phyloP scores from a whole-genome alignment of 2,113 vertebrate genomes.

The Tichodroma muraria region DNA sequence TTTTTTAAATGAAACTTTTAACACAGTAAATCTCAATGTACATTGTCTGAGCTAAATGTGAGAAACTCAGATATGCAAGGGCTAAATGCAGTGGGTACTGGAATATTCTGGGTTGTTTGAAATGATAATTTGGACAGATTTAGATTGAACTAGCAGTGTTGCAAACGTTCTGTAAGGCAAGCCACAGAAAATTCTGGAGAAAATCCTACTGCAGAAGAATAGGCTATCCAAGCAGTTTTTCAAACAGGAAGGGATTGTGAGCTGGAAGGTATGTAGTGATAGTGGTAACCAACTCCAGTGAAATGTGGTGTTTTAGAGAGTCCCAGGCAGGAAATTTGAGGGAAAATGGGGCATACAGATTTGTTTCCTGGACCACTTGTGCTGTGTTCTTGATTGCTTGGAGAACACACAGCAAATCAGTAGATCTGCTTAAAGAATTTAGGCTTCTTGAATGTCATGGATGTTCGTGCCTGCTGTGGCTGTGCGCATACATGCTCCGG shows the following conservation, averaged over 20 bases:
- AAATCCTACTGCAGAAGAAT: neutral
- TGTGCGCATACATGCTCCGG: neutral
- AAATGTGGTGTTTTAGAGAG: neutral
- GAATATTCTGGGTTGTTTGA: neutral
- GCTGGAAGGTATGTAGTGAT: neutral
- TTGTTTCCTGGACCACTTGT: neutral
- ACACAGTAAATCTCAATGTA: neutral
- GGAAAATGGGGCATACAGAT: neutral
- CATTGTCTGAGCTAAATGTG: neutral
- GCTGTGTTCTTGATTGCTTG: neutral
- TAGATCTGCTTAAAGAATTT: neutral
- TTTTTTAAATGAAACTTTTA: neutral
- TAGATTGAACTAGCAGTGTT: neutral
- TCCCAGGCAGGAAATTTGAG: neutral
- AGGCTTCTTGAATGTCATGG: fast-evolving
- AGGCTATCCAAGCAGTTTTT: neutral
- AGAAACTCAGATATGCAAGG: neutral
- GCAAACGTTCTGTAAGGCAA: neutral
- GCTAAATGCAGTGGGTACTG: neutral
- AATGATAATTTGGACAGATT: neutral
- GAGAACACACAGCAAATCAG: neutral
- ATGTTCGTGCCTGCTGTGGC: fast-evolving
- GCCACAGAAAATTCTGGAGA: neutral
- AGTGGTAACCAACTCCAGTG: neutral
- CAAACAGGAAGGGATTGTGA: neutral